Conservation (phyloP, 2,113 vertebrate species). For the Platichthys stellatus region DNA sequence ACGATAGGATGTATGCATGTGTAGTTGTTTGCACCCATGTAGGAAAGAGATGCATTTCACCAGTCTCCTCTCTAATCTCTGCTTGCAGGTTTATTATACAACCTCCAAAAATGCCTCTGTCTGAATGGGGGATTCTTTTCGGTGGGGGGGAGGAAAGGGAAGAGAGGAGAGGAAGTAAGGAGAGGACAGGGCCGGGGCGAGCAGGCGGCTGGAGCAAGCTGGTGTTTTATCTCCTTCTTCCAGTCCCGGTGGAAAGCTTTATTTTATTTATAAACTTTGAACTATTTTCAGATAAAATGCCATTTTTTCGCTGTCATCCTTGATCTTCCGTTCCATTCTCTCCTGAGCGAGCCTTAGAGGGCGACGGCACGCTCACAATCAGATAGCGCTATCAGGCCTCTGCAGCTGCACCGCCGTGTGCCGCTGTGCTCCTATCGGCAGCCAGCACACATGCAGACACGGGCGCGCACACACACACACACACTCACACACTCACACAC, state of each 20-base stretch:
- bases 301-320: conserved; percentile 88
- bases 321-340: conserved; percentile 88
- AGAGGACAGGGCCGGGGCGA: conserved; percentile 68
- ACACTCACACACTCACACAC: conserved; percentile 43
- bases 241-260: conserved; percentile 85
- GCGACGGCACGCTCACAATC: conserved; percentile 83
- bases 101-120: conserved; percentile 76
- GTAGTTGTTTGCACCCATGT: conserved; percentile 11
- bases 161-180: conserved; percentile 57
- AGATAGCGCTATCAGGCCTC: conserved; percentile 85
- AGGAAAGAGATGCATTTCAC: conserved; percentile 55
- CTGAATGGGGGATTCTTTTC: conserved; percentile 63
- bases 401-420: conserved; percentile 83
- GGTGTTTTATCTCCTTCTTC: conserved; percentile 84
- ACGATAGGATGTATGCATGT: conserved; percentile 36
- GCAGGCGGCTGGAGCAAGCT: conserved; percentile 71
- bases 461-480: conserved; percentile 42
- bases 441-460: conserved; percentile 61
- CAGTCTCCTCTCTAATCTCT: conserved; percentile 73
- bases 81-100: conserved; percentile 76
- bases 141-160: not conserved
- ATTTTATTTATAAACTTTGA: conserved; percentile 91
- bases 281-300: conserved; percentile 88
- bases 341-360: conserved; percentile 86
- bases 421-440: conserved; percentile 73